phyloP scores from a whole-genome alignment of 2,113 vertebrate genomes.

The Alaudala cheleensis region DNA sequence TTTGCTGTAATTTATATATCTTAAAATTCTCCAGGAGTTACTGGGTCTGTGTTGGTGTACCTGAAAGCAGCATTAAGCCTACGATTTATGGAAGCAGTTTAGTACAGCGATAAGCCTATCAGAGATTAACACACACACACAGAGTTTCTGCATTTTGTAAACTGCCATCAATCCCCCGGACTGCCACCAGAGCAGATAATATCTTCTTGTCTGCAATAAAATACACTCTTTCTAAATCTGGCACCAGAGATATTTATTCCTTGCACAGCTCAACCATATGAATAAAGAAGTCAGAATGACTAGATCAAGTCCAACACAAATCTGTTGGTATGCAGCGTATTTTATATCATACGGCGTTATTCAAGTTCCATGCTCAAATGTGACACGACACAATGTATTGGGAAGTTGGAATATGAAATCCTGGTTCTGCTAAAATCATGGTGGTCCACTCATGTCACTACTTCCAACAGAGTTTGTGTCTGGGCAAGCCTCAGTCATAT shows the following conservation, averaged over 20 bases:
- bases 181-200: slow-evolving; percentile 14
- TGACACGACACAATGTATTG: neutral
- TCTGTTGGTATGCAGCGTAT: neutral
- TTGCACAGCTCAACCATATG: neutral
- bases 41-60: neutral
- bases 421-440: neutral
- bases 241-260: slow-evolving; percentile 42
- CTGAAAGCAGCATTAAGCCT: neutral
- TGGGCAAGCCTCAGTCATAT: neutral
- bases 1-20: neutral
- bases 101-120: neutral
- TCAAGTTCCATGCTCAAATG: neutral
- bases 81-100: slow-evolving; percentile 18
- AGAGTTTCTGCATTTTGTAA: slow-evolving; percentile 26
- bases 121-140: slow-evolving; percentile 18
- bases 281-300: slow-evolving; percentile 18
- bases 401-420: neutral
- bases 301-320: slow-evolving; percentile 10
- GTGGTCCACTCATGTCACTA: neutral
- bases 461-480: neutral
- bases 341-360: neutral
- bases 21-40: neutral
- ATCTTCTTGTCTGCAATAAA: slow-evolving; percentile 25
- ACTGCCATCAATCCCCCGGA: neutral
- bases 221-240: slow-evolving; percentile 26